phyloP scores from a whole-genome alignment of 2,113 vertebrate species.

The Channa maculata region DNA sequence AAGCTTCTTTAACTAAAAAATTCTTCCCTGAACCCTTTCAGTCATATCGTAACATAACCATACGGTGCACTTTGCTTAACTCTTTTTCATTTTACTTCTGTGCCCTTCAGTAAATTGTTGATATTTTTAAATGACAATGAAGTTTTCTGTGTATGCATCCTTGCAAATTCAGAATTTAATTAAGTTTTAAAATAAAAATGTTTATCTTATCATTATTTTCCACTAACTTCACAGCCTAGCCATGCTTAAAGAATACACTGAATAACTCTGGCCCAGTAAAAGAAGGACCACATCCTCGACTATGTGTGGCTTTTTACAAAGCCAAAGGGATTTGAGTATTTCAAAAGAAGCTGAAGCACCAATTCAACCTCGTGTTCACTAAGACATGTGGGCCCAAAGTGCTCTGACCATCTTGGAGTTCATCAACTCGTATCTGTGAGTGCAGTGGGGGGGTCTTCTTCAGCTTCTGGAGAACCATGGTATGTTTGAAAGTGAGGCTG shows the following conservation, averaged over 20 bases:
- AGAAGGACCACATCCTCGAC: conserved; percentile 47
- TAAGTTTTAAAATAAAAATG: conserved; percentile 1
- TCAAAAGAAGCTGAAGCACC: conserved; percentile 60
- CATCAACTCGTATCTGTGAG: conserved; percentile 55
- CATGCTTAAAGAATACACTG: conserved; percentile 38
- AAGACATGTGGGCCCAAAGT: conserved; percentile 31
- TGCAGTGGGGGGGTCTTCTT: conserved; percentile 29
- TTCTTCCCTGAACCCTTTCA: conserved; percentile 31
- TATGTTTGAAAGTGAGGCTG: conserved; percentile 60
- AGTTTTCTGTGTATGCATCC: not conserved
- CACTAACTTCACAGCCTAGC: conserved; percentile 13
- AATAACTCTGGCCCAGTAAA: conserved; percentile 39
- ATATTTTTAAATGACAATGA: not conserved
- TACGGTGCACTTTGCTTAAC: not conserved
- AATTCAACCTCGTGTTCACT: conserved; percentile 52
- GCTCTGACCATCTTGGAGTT: conserved; percentile 44
- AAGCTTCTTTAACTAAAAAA: conserved; percentile 31
- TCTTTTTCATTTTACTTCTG: not conserved
- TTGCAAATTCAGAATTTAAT: not conserved
- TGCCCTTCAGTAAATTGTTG: not conserved
- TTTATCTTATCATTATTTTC: not conserved
- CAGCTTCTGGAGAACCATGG: conserved; percentile 49
- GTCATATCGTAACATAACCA: conserved; percentile 5
- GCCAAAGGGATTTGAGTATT: conserved; percentile 43
- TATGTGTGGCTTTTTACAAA: conserved; percentile 53